Base-by-base conservation (phyloP, 2,113 vertebrate genomes). In the Siphamia tubifer region DNA sequence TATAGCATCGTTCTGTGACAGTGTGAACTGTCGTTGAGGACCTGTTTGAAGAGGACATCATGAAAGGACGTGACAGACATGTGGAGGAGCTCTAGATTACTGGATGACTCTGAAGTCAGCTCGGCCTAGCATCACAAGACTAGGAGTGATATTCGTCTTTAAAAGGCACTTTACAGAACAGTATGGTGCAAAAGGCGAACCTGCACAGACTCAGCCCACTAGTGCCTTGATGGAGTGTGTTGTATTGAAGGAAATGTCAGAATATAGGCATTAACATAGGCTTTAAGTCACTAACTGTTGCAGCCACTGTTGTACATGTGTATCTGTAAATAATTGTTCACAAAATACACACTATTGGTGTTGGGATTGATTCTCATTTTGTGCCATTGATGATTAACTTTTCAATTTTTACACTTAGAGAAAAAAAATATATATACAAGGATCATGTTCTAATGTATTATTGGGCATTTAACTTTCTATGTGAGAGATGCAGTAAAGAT, bases 281-380 rank as follows among this genome's bases (percentile, higher is more conserved):
- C 65, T 66, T 6, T 28, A 35, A 67, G 39, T 63, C 48, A 51
- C 35, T 44, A 8, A 54, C 69, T 54, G 24, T 23, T 51, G 24
- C 71, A 66, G 51, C 52, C 55, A 21, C 35, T 74, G 68, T 71
- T 87, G 79, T 86, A 83, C 68, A 87, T 77, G 39, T 71, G 66
- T 67, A 70, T 82, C 57, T 89, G 83, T 87, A 84, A 86, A 90
- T 88, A 87, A 56, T 79, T 62, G 42, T 73, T 75, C n/a, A 61
- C 35, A 57, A 62, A 72, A 34, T 35, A 36, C 30, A 56, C 39
- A 69, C 69, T 58, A 16, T 57, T 74, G 20, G 31, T 66, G 31
- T 66, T 58, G 6, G 5, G 49, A 64, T 66, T 53, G 8, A 52
- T 55, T 58, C 60, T 75, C 6, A 42, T 64, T 60, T n/a, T 7